Base-by-base conservation (phyloP, 2,888 invertebrate species). In the Thymelicus lineola region DNA sequence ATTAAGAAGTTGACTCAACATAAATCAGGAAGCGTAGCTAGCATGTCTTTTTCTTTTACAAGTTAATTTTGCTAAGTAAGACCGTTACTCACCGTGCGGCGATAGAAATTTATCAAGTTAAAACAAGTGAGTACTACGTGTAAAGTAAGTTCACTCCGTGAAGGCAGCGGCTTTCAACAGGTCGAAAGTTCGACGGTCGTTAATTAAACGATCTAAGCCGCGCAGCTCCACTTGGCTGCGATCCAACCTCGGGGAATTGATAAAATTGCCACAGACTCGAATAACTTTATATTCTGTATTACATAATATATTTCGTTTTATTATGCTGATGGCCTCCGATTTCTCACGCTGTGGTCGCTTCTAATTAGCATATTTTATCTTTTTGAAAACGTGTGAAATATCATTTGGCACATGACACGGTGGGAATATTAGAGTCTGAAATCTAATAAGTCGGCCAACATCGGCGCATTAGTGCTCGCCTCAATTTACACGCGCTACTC, bases 161-260 rank as follows among this genome's bases (percentile, higher is more conserved):
- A 87, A 89, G 90, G 86, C 89, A 72, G 79, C 80, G 76, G 87
- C 87, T 92, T 89, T 93, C 93, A 93, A 93, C 92, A 93, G 92
- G 93, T 92, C 89, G 87, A 87, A 91, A 91, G 91, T 91, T 92
- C 88, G 88, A 87, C 88, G 90, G 80, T 90, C 90, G 91, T 91
- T 91, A 92, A 93, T 93, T 92, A 92, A 91, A 92, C 89, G 89
- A 88, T 90, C 89, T 88, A 87, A 90, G 89, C 86, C 87, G 84
- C 82, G 84, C 83, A 81, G 85, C 86, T 84, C 83, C 82, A 83
- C 80, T 86, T 91, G 92, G 92, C 87, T 72, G 77, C 80, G 78
- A 76, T 86, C 92, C 92, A 91, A 84, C 84, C 76, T 76, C 80
- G 79, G 78, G 81, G 83, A 87, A 88, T 90, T 88, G 88, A 90